A percentile compares a stretch with the other conserved stretches of the same genome.
phyloP scores from a whole-genome alignment of 2,797 vertebrate species.

The Coilia nasus region DNA sequence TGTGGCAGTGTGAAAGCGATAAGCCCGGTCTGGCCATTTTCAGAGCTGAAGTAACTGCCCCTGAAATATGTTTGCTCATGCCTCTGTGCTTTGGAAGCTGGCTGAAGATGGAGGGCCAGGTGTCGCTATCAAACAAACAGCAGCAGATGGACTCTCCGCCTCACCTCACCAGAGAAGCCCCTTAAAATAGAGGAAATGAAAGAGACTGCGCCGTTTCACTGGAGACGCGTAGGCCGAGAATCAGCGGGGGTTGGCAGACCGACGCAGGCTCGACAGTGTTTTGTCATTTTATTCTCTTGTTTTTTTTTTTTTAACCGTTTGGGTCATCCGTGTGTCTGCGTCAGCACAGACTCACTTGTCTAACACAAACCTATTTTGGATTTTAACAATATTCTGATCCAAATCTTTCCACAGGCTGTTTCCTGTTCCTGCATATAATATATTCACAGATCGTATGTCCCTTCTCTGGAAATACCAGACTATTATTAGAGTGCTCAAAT shows the following conservation, averaged over 20 bases:
- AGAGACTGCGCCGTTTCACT: neutral
- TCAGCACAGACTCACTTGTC: neutral
- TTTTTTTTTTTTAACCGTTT: neutral
- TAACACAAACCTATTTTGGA: slow-evolving; percentile 5
- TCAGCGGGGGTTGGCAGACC: neutral
- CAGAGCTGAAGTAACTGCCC: slow-evolving; percentile 3
- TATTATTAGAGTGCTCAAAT: neutral
- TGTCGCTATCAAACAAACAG: neutral
- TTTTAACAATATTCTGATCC: neutral
- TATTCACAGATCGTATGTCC: neutral
- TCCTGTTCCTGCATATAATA: neutral
- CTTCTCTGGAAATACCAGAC: neutral
- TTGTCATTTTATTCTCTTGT: neutral
- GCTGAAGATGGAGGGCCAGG: neutral
- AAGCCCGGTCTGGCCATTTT: neutral
- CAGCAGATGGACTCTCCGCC: slow-evolving; percentile 10
- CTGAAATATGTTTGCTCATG: neutral
- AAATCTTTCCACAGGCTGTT: neutral
- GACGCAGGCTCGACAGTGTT: neutral
- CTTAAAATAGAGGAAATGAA: slow-evolving; percentile 14
- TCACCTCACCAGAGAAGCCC: neutral
- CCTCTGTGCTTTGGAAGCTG: neutral
- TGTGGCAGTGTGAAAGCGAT: neutral
- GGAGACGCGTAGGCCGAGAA: neutral
- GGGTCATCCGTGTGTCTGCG: neutral